A percentile compares a stretch with the other conserved stretches of the same genome.
Evolutionary conservation across 2,888 invertebrate species (phyloP).

Genomic region (Calameuta idolon): DNA sequence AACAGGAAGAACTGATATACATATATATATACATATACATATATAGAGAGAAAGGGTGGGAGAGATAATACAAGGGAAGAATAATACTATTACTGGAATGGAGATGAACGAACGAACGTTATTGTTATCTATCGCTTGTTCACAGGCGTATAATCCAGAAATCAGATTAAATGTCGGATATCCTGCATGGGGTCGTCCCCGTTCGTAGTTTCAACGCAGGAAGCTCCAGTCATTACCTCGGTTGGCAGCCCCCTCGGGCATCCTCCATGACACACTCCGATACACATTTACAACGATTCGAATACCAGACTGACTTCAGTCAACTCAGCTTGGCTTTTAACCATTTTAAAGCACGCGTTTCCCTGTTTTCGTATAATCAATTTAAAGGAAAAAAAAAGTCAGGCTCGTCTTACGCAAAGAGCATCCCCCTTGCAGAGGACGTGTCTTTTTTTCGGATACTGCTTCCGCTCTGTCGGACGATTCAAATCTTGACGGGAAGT

Average conservation of each 20-base stretch:
- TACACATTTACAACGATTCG: conserved; percentile 51
- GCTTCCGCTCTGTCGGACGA: neutral
- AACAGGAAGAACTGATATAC: no score
- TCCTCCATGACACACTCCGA: conserved; percentile 60
- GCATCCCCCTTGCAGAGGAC: neutral
- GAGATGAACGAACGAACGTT: conserved; percentile 31
- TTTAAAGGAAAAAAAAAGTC: neutral
- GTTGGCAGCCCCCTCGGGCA: conserved; percentile 56
- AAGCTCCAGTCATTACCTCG: conserved; percentile 64
- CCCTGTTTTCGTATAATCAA: conserved; percentile 19
- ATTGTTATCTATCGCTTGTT: conserved; percentile 48
- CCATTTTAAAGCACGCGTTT: conserved; percentile 4
- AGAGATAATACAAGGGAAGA: conserved; percentile 19
- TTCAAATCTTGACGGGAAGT: neutral
- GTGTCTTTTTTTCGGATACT: neutral
- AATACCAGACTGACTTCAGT: neutral
- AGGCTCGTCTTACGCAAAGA: neutral
- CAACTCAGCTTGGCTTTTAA: neutral
- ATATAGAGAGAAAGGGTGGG: neutral
- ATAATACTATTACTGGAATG: conserved; percentile 16
- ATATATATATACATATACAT: no score
- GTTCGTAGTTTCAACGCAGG: conserved; percentile 50
- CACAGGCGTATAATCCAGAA: conserved; percentile 62
- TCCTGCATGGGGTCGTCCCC: conserved; percentile 60
- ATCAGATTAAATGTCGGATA: conserved; percentile 67